These are phyloP conservation scores for Elaeidobius kamerunicus DNA, from an alignment of 2,888 invertebrate genomes.

Conservation along the genomic window DNA sequence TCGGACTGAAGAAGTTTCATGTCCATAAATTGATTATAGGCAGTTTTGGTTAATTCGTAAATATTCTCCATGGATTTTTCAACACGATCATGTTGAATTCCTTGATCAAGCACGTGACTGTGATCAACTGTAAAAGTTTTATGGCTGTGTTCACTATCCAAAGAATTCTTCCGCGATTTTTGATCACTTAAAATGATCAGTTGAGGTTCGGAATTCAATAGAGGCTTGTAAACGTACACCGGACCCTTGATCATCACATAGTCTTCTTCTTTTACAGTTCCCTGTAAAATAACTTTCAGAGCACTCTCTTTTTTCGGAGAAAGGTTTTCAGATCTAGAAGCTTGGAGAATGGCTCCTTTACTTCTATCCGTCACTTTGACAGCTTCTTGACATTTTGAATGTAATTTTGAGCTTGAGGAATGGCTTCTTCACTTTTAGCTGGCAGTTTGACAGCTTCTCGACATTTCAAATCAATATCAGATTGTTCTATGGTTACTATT, in stretches of 20 bases:
- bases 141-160: constrained; percentile 15
- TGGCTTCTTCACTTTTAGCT: too few relatives aligned
- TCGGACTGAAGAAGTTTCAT: constrained; percentile 31
- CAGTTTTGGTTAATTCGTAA: constrained; percentile 11
- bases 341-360: not conserved
- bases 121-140: constrained; percentile 21
- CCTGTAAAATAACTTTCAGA: constrained; percentile 33
- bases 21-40: constrained; percentile 22
- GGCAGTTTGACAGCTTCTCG: too few relatives aligned
- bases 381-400: too few relatives aligned
- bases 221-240: constrained; percentile 34
- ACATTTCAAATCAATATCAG: too few relatives aligned
- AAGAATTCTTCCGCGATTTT: constrained; percentile 4
- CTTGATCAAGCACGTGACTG: constrained; percentile 12
- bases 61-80: constrained; percentile 16
- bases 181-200: constrained; percentile 16
- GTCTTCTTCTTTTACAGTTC: constrained; percentile 41
- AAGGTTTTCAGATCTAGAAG: not conserved
- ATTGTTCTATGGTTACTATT: too few relatives aligned
- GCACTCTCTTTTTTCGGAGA: constrained; percentile 23
- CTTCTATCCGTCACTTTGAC: too few relatives aligned
- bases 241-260: constrained; percentile 37
- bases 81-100: constrained; percentile 6
- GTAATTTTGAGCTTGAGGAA: too few relatives aligned
- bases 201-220: constrained; percentile 29